Base-by-base conservation (phyloP, 2,888 invertebrate species). In the Caradrina clavipalpis region DNA sequence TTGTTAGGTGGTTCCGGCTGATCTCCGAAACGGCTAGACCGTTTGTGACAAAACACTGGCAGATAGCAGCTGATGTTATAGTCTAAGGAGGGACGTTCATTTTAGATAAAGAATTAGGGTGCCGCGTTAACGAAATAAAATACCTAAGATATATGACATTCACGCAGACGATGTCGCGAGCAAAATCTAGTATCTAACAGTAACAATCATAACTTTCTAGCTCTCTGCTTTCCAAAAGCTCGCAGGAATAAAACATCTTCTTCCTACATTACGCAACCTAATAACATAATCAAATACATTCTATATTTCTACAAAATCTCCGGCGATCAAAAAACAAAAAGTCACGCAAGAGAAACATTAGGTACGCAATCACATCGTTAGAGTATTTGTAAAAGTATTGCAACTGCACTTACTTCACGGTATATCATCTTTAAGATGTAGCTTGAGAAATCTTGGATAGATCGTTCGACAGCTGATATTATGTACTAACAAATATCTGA, bases 271-370 rank as follows among this genome's bases (percentile, higher is more conserved):
- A 45, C 15, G 45, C 17, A 1, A 6, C 21, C 5, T 59, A 49
- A 53, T 64, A 58, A n/a, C 35, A 51, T 72, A 59, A 63, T 51
- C 62, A 78, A 72, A 74, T 47, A 59, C 39, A 19, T 26, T 26
- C 2, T 26, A 26, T 59, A 22, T 39, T 75, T 69, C 57, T 31
- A 26, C 53, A 45, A 74, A 66, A 57, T 63, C 51, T 74, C 59
- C 62, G 57, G 64, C 58, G 54, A 69, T 65, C 55, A 59, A 17
- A 60, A 74, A 64, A 61, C 55, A 53, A 72, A 77, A 76, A 69
- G 71, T 62, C 83, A 83, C 83, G 83, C 85, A 71, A 83, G 67
- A 21, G n/a, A 31, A 57, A 62, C 72, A 82, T 83, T 83, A 83
- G 59, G 59, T 69, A 15, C 69, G 74, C 68, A 76, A 81, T 81